Evolutionary conservation across 1,140 invertebrate species (phyloP).

Genomic region (Drosophila ironensis): DNA sequence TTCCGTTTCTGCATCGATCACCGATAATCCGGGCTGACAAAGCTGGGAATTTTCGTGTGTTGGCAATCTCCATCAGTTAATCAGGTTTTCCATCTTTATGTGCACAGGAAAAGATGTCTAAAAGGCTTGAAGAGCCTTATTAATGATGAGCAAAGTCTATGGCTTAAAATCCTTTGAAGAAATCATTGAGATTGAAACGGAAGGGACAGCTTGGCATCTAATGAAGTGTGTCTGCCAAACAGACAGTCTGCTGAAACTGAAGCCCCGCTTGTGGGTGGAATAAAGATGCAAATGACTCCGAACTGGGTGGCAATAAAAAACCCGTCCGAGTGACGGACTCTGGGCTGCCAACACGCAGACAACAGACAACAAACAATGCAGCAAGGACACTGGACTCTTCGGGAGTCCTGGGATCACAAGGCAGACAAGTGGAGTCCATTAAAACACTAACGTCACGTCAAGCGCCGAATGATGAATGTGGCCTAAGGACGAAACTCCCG

Average conservation of each 20-base stretch:
- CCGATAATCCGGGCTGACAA: neutral
- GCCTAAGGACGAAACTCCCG: constrained; percentile 61
- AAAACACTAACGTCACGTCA: constrained; percentile 79
- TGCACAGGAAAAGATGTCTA: no score
- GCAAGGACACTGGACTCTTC: constrained; percentile 6
- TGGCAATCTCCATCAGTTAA: neutral
- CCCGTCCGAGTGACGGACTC: constrained; percentile 25
- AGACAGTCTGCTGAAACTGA: no score
- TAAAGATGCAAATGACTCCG: constrained; percentile 71
- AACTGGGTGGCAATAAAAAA: constrained; percentile 27
- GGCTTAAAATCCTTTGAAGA: no score
- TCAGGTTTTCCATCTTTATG: neutral
- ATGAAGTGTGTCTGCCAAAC: no score
- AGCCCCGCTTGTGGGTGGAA: constrained; percentile 29
- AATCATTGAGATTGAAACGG: no score
- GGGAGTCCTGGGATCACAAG: constrained; percentile 57
- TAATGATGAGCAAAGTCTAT: no score
- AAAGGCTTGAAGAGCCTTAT: no score
- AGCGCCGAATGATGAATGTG: constrained; percentile 69
- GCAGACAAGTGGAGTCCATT: constrained; percentile 78
- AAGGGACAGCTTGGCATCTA: no score
- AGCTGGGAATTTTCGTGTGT: constrained; percentile 10
- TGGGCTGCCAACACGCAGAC: constrained; percentile 56
- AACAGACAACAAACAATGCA: constrained; percentile 49
- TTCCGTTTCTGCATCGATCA: constrained; percentile 19